Percentiles rank a stretch among this genome's conserved stretches.
Conservation (phyloP, 92 coral and sea anemone genomes). For the Diadumene lineata region DNA sequence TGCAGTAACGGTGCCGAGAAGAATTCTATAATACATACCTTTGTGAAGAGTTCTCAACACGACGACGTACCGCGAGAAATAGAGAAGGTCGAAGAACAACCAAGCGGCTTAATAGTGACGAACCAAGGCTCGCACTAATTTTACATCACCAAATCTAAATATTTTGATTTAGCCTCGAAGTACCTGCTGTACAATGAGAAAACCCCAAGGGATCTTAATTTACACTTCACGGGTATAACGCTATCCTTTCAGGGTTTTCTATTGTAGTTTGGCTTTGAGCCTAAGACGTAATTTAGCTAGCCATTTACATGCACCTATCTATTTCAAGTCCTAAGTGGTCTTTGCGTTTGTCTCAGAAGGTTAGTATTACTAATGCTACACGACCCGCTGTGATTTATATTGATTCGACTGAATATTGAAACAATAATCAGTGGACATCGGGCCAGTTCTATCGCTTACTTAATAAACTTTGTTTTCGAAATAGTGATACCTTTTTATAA, state of each 20-base stretch:
- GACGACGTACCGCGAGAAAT: background rate
- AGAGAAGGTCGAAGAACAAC: too few species aligned
- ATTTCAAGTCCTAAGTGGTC: background rate
- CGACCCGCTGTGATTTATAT: conserved; percentile 12
- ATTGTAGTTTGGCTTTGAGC: conserved; percentile 4
- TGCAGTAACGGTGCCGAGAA: background rate
- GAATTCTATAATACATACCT: background rate
- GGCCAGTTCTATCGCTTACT: too few species aligned
- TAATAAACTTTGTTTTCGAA: too few species aligned
- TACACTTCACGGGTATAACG: background rate
- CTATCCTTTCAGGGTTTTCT: background rate
- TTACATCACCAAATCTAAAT: conserved; percentile 1
- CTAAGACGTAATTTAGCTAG: background rate
- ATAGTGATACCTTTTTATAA: too few species aligned
- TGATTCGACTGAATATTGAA: too few species aligned
- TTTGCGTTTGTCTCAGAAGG: background rate
- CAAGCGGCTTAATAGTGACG: background rate
- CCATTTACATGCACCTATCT: background rate
- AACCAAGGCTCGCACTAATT: background rate
- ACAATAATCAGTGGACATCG: too few species aligned
- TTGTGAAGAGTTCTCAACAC: background rate
- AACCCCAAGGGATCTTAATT: conserved; percentile 15
- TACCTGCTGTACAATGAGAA: conserved; percentile 12
- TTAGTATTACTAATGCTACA: background rate
- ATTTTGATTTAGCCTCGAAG: background rate